A percentile compares a stretch with the other conserved stretches of the same genome.
Conservation (phyloP, 2,888 invertebrate species). For the Phasia obesa region DNA sequence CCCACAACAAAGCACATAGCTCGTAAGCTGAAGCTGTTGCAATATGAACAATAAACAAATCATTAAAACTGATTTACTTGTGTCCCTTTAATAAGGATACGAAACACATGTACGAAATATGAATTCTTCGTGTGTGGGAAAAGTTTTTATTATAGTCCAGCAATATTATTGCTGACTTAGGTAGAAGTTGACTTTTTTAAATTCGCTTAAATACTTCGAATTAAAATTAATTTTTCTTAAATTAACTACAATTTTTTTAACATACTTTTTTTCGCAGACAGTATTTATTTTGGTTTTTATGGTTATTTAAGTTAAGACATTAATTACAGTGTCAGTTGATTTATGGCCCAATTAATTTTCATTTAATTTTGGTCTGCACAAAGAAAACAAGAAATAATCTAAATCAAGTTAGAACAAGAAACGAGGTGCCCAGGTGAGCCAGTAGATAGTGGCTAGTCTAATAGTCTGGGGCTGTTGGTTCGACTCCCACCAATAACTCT, state of each 20-base stretch:
- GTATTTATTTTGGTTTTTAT: background rate
- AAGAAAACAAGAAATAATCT: background rate
- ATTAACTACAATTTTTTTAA: background rate
- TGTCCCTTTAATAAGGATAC: background rate
- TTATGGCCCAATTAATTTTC: constrained; percentile 8
- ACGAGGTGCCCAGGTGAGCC: too few species aligned
- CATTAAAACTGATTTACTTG: too few species aligned
- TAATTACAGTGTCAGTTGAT: constrained; percentile 25
- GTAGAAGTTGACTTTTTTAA: background rate
- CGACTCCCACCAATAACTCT: too few species aligned
- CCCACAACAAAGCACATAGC: background rate
- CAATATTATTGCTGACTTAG: background rate
- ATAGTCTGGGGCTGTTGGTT: too few species aligned
- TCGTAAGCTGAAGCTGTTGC: background rate
- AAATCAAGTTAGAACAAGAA: too few species aligned
- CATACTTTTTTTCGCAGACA: background rate
- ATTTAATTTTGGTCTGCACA: constrained; percentile 10
- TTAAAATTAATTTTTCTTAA: background rate
- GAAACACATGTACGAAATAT: background rate
- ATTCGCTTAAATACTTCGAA: background rate
- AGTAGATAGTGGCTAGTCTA: too few species aligned
- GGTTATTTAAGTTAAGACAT: constrained; percentile 3
- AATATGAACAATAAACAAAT: background rate
- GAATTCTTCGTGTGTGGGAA: background rate
- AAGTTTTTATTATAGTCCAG: background rate